Percentiles rank a stretch among this genome's conserved stretches.
phyloP scores from a whole-genome alignment of 1,140 invertebrate species.

The Caenorhabditis latens region DNA sequence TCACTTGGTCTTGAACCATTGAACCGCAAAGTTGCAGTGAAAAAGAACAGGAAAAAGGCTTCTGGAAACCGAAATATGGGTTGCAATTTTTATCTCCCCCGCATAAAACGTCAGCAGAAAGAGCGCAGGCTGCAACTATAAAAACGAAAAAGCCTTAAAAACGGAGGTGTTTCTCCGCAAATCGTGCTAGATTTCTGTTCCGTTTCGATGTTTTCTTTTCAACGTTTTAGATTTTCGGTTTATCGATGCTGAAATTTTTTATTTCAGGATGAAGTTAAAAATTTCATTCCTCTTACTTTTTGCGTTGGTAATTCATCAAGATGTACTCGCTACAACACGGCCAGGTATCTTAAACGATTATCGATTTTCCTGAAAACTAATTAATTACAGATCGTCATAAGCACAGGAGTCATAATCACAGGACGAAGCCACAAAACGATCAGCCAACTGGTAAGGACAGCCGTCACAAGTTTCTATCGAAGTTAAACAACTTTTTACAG shows the following conservation, averaged over 20 bases:
- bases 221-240: not conserved
- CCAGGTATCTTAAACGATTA: not conserved
- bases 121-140: constrained; percentile 13
- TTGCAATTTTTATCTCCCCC: constrained; percentile 35
- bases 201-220: not conserved
- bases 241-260: not conserved
- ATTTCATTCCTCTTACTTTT: constrained; percentile 24
- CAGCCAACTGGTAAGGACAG: not conserved
- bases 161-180: not conserved
- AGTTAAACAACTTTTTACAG: not conserved
- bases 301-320: constrained; percentile 46
- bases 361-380: not conserved
- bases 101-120: constrained; percentile 45
- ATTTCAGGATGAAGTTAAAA: not conserved
- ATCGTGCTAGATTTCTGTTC: not conserved
- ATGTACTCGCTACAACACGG: not conserved
- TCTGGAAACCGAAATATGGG: constrained; percentile 20
- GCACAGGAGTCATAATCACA: not conserved
- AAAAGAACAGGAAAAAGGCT: constrained; percentile 35
- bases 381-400: constrained; percentile 12
- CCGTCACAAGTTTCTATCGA: not conserved
- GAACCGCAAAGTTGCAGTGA: constrained; percentile 35
- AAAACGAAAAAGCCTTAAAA: constrained; percentile 30
- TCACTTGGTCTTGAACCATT: not conserved
- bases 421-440: not conserved